A percentile compares a stretch with the other conserved stretches of the same genome.
Conservation (phyloP, 2,113 vertebrate genomes). For the Rattus norvegicus region GRCr8 NC_086025.1:125563501-125564000, state of each 20-base stretch:
- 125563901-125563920: not conserved
- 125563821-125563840: not conserved
- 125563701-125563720: not conserved
- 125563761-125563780: not conserved
- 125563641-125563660: slow-evolving; percentile 12
- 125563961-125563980: not conserved
- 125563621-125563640: not conserved
- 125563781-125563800: not conserved
- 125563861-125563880: not conserved
- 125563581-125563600: not conserved
- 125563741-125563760: slow-evolving; percentile 8
- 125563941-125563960: not conserved
- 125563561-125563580: not conserved
- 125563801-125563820: not conserved
- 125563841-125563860: slow-evolving; percentile 55
- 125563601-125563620: not conserved
- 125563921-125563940: not conserved
- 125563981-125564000: not conserved
- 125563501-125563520: not conserved
- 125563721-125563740: slow-evolving; percentile 25
- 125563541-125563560: not conserved
- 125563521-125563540: rapidly evolving
- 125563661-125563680: not conserved
- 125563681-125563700: not conserved
- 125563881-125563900: not conserved